Evolutionary conservation across 1,140 invertebrate genomes (phyloP), one percentile per base, ranked within the genome.

Genomic region (Drosophila chauvacae): DNA sequence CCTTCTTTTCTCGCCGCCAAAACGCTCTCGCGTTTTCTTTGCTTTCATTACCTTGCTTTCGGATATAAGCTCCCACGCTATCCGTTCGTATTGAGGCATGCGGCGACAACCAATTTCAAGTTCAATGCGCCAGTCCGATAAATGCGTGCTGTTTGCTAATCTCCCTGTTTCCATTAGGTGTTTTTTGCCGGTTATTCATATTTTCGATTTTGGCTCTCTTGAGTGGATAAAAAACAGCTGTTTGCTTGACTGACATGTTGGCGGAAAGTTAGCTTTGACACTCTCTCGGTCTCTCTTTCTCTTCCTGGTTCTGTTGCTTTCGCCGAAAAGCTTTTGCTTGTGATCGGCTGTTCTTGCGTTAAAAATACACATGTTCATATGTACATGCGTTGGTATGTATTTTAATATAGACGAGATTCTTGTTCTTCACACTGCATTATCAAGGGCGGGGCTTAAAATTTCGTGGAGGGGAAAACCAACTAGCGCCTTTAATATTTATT

Each of bases 121-220:
- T 79, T 64, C 56, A 69, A 65, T 63, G 71, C 37, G 70, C 42
- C 33, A 14, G 18, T 60, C 20, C 48, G 48, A 70, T 33, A 41
- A 41, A 51, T 64, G 16, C 20, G 7, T 10, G 9, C 37, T 39
- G 53, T 73, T 48, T 28, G 30, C 45, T 20, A 13, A 28, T 44
- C 47, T 41, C 13, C 58, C 30, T 33, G n/a, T 60, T 60, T 42
- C 28, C 47, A 50, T 53, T 37, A 20, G 13, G 26, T 33, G 47
- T 28, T 33, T 71, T 44, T 59, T 74, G 60, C 75, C 70, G 83
- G 75, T 76, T 85, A 61, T 77, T 28, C 39, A 14, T 20, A 41
- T n/a, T 61, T 65, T 58, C 51, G 16, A 44, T 23, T 61, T 26
- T 55, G 39, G 28, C 23, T 42, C 26, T 23, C 42, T 47, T 53